Base-by-base conservation (phyloP, 53 echinoderm and acorn worm genomes). In the Henricia sp. region DNA sequence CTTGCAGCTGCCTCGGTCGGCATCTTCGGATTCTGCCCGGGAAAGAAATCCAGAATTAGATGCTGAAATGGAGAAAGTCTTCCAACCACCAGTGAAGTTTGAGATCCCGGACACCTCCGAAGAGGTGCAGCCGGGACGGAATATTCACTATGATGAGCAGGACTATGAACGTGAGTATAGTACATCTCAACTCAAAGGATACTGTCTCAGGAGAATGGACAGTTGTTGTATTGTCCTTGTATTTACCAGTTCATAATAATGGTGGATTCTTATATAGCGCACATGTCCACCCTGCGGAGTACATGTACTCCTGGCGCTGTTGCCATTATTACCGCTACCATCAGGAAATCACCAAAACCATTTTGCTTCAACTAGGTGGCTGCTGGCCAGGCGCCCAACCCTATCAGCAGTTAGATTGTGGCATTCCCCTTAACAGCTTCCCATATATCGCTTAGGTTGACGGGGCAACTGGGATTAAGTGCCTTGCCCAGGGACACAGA, bases 21-120 rank as follows among this genome's bases (percentile, higher is more conserved):
- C 42, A 10, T 80, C 80, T 36, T n/a, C 33, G n/a, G 80, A 80
- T 17, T 80, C 64, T 8, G 80, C 80, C 17, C 60, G 80, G 80
- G 80, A 80, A 23, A 60, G 65, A 17, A 73, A 89, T 54, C 83
- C 75, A 30, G 84, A 89, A 41, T 52, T 73, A 27, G 84, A 89
- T n/a, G 84, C 72, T 28, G 83, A 89, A 34, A 89, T 89, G 41
- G 77, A 89, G 54, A 89, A 89, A 37, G 83, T 89, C 1, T 89
- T 89, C 73, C 72, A 84, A 34, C 52, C 83, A 9, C 74, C 84
- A 4, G 52, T 17, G 51, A 89, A 74, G 40, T 77, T 89, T 74
- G 66, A 83, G 68, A 56, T 89, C 25, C 65, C 55, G 17, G 86
- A 86, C 43, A 86, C 86, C 0, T 75, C 75, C 16, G 75, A 67